phyloP scores from a whole-genome alignment of 1,140 invertebrate genomes.

The Ladona fulva region DNA sequence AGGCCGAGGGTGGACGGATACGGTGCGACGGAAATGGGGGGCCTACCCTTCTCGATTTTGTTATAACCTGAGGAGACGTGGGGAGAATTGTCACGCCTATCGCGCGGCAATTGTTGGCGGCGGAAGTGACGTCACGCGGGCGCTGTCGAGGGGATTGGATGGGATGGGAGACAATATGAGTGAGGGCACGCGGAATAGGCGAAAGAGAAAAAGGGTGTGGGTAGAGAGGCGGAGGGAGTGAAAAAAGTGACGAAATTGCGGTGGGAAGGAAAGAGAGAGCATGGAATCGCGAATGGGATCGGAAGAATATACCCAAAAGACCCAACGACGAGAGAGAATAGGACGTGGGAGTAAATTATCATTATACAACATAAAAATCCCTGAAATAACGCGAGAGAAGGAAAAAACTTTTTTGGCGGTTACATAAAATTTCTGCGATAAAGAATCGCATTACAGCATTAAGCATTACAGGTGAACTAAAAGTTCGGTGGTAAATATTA shows the following conservation, averaged over 20 bases:
- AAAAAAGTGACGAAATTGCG: conserved; percentile 17
- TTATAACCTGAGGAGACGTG: neutral
- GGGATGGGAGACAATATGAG: conserved; percentile 19
- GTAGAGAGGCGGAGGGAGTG: conserved; percentile 17
- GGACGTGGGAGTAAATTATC: too few species aligned
- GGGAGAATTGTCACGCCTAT: neutral
- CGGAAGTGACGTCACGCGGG: neutral
- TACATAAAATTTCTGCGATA: too few species aligned
- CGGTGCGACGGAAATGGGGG: neutral
- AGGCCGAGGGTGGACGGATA: conserved; percentile 27
- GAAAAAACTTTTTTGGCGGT: too few species aligned
- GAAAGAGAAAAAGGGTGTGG: conserved; percentile 17
- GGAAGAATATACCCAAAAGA: too few species aligned
- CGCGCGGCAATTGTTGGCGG: neutral
- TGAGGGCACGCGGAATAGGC: neutral
- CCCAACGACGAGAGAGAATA: too few species aligned
- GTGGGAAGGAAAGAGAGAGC: neutral
- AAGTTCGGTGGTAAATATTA: too few species aligned
- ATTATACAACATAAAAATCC: too few species aligned
- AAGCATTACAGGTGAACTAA: too few species aligned
- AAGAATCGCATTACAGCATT: too few species aligned
- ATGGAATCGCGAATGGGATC: too few species aligned
- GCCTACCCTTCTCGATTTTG: neutral
- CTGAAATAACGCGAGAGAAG: too few species aligned
- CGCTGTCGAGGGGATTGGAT: conserved; percentile 18